phyloP scores from a whole-genome alignment of 2,888 invertebrate species.

The Lasioglossum pauxillum region DNA sequence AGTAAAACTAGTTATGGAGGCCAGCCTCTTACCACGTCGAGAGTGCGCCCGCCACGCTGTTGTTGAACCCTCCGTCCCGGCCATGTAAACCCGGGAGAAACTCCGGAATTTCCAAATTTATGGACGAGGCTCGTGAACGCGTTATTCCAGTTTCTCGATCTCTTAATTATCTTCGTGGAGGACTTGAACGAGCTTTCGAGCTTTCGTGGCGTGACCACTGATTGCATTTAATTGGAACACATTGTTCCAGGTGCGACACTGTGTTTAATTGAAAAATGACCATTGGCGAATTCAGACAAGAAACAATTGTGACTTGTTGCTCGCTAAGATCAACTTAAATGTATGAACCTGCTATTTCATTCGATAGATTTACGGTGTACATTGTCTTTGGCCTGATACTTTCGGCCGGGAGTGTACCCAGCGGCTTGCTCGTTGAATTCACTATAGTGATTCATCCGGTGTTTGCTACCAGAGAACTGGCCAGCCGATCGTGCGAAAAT shows the following conservation, averaged over 20 bases:
- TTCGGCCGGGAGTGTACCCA: background rate
- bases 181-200: background rate
- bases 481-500: background rate
- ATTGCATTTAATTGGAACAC: background rate
- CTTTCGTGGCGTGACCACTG: background rate
- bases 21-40: background rate
- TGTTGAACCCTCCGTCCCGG: background rate
- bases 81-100: background rate
- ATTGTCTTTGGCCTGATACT: background rate
- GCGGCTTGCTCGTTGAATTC: background rate
- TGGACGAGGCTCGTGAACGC: background rate
- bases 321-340: too few species aligned
- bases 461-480: background rate
- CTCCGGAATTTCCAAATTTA: background rate
- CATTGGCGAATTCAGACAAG: too few species aligned
- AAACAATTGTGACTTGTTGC: too few species aligned
- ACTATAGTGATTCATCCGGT: constrained; percentile 11
- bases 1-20: constrained; percentile 18
- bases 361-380: too few species aligned
- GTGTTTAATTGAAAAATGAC: too few species aligned
- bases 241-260: too few species aligned
- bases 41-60: background rate
- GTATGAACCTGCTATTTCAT: too few species aligned
- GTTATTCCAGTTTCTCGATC: background rate
- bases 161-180: background rate